A percentile compares a stretch with the other conserved stretches of the same genome.
Conservation (phyloP, 2,888 invertebrate species). For the Hyles lineata region DNA sequence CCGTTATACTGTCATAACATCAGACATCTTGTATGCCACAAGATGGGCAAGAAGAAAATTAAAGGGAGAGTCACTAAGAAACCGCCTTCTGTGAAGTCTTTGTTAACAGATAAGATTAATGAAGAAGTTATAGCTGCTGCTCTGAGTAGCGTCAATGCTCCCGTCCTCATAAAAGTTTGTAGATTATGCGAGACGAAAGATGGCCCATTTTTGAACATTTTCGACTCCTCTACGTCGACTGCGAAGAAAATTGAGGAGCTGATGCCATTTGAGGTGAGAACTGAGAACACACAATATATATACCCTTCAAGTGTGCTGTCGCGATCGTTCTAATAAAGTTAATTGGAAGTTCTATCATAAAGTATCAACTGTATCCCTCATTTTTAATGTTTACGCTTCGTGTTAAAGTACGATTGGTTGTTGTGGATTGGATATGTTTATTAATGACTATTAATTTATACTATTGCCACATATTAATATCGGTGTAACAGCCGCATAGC, state of each 20-base stretch:
- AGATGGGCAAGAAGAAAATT: conserved; percentile 67
- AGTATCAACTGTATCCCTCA: background rate
- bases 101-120: conserved; percentile 36
- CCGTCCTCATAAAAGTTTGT: conserved; percentile 70
- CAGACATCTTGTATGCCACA: conserved; percentile 18
- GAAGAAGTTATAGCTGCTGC: conserved; percentile 58
- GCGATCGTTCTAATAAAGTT: background rate
- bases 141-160: conserved; percentile 51
- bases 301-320: background rate
- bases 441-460: too few species aligned
- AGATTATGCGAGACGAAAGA: conserved; percentile 77
- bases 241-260: conserved; percentile 76
- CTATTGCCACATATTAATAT: too few species aligned
- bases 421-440: too few species aligned
- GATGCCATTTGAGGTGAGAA: conserved; percentile 78
- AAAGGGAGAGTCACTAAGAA: conserved; percentile 55
- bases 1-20: background rate
- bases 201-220: conserved; percentile 80
- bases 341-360: background rate
- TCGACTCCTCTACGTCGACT: conserved; percentile 72
- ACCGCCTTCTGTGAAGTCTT: conserved; percentile 35
- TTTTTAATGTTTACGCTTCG: too few species aligned
- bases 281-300: conserved; percentile 50
- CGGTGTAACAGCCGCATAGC: too few species aligned
- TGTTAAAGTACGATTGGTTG: too few species aligned